Evolutionary conservation across 2,888 invertebrate species (phyloP).

Genomic region (Phyto melanocephala): DNA sequence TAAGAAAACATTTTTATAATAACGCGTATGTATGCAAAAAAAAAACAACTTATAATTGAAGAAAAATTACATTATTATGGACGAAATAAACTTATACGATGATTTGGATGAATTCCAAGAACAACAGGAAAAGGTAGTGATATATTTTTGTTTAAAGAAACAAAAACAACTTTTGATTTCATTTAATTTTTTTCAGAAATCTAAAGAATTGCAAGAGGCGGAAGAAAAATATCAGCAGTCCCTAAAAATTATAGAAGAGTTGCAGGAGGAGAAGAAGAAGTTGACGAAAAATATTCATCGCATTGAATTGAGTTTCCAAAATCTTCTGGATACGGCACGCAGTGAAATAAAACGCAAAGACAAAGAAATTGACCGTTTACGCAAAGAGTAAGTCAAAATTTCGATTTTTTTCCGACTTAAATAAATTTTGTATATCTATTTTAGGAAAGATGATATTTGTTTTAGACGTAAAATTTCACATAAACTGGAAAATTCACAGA

Average conservation of each 20-base stretch:
- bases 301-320: conserved; percentile 74
- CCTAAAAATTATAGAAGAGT: conserved; percentile 67
- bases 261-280: conserved; percentile 69
- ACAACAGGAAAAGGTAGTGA: conserved; percentile 72
- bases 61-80: conserved; percentile 61
- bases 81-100: conserved; percentile 73
- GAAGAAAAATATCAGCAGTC: conserved; percentile 70
- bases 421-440: not conserved
- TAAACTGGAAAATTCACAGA: not conserved
- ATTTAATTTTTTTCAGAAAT: conserved; percentile 69
- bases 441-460: conserved; percentile 75
- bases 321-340: conserved; percentile 74
- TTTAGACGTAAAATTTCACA: conserved; percentile 71
- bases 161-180: too few species aligned
- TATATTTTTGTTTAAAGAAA: too few species aligned
- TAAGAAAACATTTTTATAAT: not conserved
- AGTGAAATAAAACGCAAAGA: conserved; percentile 75
- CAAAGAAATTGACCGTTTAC: conserved; percentile 70
- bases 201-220: conserved; percentile 69
- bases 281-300: conserved; percentile 71
- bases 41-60: not conserved
- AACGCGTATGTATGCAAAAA: not conserved
- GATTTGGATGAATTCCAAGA: conserved; percentile 75
- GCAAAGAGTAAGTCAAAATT: conserved; percentile 73
- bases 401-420: not conserved